phyloP scores from a whole-genome alignment of 2,797 vertebrate species.

The Argentina silus region DNA sequence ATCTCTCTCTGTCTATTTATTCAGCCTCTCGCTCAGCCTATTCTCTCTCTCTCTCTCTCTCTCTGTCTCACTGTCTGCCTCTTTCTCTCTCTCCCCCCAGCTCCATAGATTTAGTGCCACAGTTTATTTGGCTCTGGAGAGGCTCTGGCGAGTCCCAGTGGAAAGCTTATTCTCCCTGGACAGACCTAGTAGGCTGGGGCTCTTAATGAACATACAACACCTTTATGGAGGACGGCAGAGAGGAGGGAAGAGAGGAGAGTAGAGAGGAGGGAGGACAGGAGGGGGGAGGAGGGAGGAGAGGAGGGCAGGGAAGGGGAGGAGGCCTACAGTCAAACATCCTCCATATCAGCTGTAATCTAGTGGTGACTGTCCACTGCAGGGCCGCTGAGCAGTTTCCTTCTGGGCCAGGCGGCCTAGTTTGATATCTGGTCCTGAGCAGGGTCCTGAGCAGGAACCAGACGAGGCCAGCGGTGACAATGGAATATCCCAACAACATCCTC shows the following conservation, averaged over 20 bases:
- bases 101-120: conserved; percentile 4
- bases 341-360: too few species aligned
- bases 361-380: too few species aligned
- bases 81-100: neutral
- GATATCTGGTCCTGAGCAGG: too few species aligned
- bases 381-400: too few species aligned
- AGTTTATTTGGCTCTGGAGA: conserved; percentile 30
- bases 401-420: too few species aligned
- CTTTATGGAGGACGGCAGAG: conserved; percentile 12
- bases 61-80: neutral
- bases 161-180: conserved; percentile 24
- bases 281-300: too few species aligned
- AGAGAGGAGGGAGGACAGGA: neutral
- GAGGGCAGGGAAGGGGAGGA: too few species aligned
- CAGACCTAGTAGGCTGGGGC: neutral
- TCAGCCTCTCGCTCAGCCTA: neutral
- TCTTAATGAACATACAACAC: conserved; percentile 22
- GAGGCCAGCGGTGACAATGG: too few species aligned
- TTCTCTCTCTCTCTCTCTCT: neutral
- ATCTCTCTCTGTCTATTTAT: conserved; percentile 10
- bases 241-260: neutral
- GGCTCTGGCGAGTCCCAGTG: too few species aligned
- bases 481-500: too few species aligned
- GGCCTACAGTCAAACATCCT: too few species aligned
- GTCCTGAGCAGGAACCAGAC: too few species aligned